These are phyloP conservation scores for Dryobotodes eremita DNA, from an alignment of 2,888 invertebrate genomes.

Conservation along the genomic window DNA sequence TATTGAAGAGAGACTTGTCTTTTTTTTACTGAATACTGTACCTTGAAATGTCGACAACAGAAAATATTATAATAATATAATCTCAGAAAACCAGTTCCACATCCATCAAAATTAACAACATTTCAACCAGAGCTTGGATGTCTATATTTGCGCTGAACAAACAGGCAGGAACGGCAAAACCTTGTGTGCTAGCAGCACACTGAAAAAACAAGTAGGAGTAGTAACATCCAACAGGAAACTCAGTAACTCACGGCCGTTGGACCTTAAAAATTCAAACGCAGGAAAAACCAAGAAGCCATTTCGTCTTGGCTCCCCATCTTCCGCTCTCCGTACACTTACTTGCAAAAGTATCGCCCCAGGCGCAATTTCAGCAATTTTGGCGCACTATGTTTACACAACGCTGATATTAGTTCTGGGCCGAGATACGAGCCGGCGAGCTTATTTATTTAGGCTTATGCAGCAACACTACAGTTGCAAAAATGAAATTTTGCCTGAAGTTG, in stretches of 20 bases:
- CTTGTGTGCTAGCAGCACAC: constrained; percentile 31
- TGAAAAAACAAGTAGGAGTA: constrained; percentile 44
- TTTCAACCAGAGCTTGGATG: constrained; percentile 4
- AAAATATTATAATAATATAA: background rate
- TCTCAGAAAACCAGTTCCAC: background rate
- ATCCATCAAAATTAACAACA: constrained; percentile 32
- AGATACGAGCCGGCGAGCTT: constrained; percentile 69
- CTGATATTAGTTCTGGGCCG: constrained; percentile 79
- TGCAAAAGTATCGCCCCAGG: constrained; percentile 72
- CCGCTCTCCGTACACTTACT: constrained; percentile 63
- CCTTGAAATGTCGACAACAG: background rate
- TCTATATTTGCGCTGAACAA: constrained; percentile 38
- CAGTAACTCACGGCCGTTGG: constrained; percentile 52
- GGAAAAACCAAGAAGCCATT: constrained; percentile 69
- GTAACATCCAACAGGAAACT: constrained; percentile 36
- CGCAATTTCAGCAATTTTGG: constrained; percentile 77
- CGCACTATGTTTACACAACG: constrained; percentile 74
- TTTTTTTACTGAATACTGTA: too few species aligned
- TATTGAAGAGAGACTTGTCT: background rate
- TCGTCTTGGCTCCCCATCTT: constrained; percentile 56
- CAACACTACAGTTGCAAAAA: constrained; percentile 66
- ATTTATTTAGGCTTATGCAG: constrained; percentile 75
- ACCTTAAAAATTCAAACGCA: constrained; percentile 70
- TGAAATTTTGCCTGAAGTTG: constrained; percentile 61
- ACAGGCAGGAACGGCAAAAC: constrained; percentile 20